Conservation (phyloP, 2,888 invertebrate genomes). For the Arctia plantaginis region DNA sequence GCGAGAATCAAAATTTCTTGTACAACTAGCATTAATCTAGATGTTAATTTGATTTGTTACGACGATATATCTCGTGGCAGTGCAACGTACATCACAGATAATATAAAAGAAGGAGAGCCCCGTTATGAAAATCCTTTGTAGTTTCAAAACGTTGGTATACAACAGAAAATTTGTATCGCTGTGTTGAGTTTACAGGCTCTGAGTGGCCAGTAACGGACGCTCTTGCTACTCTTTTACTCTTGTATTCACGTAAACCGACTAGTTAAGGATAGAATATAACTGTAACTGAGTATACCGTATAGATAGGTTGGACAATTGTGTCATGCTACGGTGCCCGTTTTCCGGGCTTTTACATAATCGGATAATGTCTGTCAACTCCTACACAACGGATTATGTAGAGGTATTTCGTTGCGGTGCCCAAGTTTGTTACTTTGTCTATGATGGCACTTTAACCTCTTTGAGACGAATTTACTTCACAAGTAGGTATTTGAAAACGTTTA, state of each 20-base stretch:
- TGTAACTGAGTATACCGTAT: constrained; percentile 18
- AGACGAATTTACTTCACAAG: not conserved
- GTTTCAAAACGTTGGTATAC: too few species aligned
- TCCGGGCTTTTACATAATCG: constrained; percentile 59
- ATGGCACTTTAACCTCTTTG: constrained; percentile 11
- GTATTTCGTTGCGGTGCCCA: constrained; percentile 34
- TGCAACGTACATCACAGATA: constrained; percentile 44
- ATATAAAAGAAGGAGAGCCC: constrained; percentile 52
- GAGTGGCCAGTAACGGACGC: constrained; percentile 32
- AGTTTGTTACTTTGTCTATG: constrained; percentile 25
- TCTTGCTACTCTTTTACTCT: constrained; percentile 24
- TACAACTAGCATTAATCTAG: constrained; percentile 9
- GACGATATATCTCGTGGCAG: constrained; percentile 41
- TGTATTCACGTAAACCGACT: not conserved
- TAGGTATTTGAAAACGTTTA: constrained; percentile 13
- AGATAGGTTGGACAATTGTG: constrained; percentile 49
- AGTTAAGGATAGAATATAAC: constrained; percentile 14
- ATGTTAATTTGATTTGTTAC: constrained; percentile 40
- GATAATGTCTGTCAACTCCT: constrained; percentile 55
- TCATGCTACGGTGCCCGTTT: constrained; percentile 46
- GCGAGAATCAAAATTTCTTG: not conserved
- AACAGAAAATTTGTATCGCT: constrained; percentile 57
- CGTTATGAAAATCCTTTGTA: constrained; percentile 54
- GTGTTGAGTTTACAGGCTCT: constrained; percentile 37
- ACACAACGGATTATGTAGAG: constrained; percentile 44